Evolutionary conservation across 2,113 vertebrate genomes (phyloP).

Genomic region (Stercorarius parasiticus): DNA sequence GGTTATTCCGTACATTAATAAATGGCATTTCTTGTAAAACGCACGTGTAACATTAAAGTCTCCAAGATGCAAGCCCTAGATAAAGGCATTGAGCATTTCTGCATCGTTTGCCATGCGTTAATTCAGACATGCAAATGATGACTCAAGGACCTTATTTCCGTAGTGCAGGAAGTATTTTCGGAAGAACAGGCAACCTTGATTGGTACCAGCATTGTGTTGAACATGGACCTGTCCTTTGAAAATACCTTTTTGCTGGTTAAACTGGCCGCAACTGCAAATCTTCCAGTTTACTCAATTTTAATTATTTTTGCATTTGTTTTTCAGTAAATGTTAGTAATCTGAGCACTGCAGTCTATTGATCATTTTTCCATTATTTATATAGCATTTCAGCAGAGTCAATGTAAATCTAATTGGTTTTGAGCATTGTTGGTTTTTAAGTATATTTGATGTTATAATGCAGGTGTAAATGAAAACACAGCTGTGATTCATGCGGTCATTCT

Average conservation of each 20-base stretch:
- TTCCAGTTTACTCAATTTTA: neutral
- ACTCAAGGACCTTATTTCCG: neutral
- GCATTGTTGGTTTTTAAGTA: neutral
- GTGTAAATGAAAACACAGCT: neutral
- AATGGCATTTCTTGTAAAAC: neutral
- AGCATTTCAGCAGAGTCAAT: neutral
- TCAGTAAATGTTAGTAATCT: neutral
- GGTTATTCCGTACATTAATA: neutral
- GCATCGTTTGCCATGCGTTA: neutral
- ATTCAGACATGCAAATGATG: constrained; percentile 40
- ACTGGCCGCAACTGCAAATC: neutral
- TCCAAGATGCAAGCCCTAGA: neutral
- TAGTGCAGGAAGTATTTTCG: neutral
- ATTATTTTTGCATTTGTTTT: neutral
- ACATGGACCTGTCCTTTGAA: neutral
- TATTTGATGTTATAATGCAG: neutral
- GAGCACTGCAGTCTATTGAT: neutral
- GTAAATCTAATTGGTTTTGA: neutral
- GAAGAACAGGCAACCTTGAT: neutral
- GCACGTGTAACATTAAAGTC: neutral
- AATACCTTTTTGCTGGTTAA: neutral
- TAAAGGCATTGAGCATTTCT: neutral
- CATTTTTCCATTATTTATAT: neutral
- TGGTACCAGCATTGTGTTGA: neutral
- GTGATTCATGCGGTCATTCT: neutral